These are phyloP conservation scores for Meloidogyne exigua DNA, from an alignment of 1,140 invertebrate genomes.

Conservation along the genomic window DNA sequence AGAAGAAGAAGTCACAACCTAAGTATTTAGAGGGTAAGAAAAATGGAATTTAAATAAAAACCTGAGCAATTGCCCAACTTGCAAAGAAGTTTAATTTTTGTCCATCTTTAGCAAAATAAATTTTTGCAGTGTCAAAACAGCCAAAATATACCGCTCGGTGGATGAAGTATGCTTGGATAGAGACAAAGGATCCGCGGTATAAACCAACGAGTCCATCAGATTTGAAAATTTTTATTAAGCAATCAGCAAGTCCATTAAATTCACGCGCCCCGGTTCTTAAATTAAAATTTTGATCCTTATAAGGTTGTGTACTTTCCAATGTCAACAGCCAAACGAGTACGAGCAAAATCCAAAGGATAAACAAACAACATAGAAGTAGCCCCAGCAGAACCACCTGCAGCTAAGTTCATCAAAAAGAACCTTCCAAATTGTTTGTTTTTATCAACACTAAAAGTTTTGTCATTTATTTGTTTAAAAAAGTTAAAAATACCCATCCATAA, in stretches of 20 bases:
- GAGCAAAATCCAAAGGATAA: constrained; percentile 65
- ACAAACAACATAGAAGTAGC: constrained; percentile 66
- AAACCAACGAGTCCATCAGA: constrained; percentile 64
- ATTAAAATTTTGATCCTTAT: background rate
- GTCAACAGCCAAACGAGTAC: constrained; percentile 65
- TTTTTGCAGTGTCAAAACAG: constrained; percentile 65
- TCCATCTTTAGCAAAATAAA: constrained; percentile 56
- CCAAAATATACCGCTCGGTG: constrained; percentile 66
- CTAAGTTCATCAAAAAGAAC: constrained; percentile 74
- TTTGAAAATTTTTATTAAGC: constrained; percentile 64
- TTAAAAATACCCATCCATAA: constrained; percentile 41
- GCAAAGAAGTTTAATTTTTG: constrained; percentile 65
- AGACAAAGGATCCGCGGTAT: constrained; percentile 65
- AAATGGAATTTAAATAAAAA: background rate
- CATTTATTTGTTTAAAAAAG: background rate
- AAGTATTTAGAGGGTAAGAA: no score
- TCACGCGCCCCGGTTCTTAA: constrained; percentile 51
- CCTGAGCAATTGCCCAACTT: constrained; percentile 64
- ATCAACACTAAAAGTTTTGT: constrained; percentile 69
- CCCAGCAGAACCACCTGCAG: constrained; percentile 65
- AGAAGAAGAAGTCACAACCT: constrained; percentile 67
- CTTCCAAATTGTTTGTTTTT: constrained; percentile 83
- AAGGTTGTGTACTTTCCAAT: constrained; percentile 56
- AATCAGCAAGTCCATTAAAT: constrained; percentile 65
- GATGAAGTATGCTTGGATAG: constrained; percentile 66